phyloP scores from a whole-genome alignment of 1,140 invertebrate species.

The Catajapyx aquilonaris region DNA sequence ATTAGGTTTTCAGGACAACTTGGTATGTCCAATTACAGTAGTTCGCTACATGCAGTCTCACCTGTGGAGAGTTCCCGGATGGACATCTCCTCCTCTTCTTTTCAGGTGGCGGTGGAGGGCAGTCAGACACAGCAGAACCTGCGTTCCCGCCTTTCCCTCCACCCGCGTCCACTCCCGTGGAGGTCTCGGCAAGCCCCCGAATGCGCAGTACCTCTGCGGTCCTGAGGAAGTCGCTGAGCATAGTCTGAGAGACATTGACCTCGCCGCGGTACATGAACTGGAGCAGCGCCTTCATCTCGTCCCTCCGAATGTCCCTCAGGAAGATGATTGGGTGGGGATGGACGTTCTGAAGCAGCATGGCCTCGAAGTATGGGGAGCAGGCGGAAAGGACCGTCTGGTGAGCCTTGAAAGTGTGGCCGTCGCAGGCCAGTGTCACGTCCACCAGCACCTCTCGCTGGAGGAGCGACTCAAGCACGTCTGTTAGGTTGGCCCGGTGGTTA shows the following conservation, averaged over 20 bases:
- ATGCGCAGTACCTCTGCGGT: neutral
- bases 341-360: constrained; percentile 70
- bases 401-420: constrained; percentile 73
- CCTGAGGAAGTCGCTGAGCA: neutral
- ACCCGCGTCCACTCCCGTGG: neutral
- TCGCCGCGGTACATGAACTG: constrained; percentile 76
- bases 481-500: constrained; percentile 75
- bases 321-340: constrained; percentile 84
- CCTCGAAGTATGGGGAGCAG: constrained; percentile 87
- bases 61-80: no score
- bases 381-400: constrained; percentile 84
- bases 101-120: no score
- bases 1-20: no score
- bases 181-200: neutral
- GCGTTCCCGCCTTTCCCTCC: no score
- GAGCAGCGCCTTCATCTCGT: constrained; percentile 65
- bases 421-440: constrained; percentile 80
- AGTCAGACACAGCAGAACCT: no score
- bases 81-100: no score
- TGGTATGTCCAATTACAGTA: no score
- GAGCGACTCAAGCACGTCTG: constrained; percentile 64
- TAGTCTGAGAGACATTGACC: neutral
- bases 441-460: constrained; percentile 67
- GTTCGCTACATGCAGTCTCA: no score
- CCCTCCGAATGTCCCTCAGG: constrained; percentile 68